phyloP scores from a whole-genome alignment of 2,113 vertebrate species.

The Thomomys bottae region DNA sequence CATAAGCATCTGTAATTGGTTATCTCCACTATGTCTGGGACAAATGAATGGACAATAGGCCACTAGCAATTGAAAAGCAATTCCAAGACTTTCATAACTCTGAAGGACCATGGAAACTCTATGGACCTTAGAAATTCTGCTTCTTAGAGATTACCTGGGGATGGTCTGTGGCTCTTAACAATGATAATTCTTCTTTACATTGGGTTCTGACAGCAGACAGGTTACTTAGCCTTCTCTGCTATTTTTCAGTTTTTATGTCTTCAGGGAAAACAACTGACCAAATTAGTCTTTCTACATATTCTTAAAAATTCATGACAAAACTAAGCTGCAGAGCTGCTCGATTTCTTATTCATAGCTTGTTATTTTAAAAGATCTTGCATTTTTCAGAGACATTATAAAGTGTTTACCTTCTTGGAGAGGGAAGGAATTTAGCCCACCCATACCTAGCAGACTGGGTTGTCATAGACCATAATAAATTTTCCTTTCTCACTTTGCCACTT shows the following conservation, averaged over 20 bases:
- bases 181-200: neutral
- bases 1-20: neutral
- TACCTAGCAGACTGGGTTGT: neutral
- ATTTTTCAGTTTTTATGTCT: constrained; percentile 61
- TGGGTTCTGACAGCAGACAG: neutral
- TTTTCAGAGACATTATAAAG: neutral
- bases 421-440: neutral
- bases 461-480: neutral
- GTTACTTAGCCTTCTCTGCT: constrained; percentile 36
- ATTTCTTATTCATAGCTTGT: constrained; percentile 55
- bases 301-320: constrained; percentile 44
- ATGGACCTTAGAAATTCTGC: neutral
- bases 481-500: neutral
- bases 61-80: neutral
- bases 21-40: neutral
- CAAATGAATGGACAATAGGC: neutral
- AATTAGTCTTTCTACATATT: constrained; percentile 13
- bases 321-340: neutral
- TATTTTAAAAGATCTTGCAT: constrained; percentile 56
- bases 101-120: neutral
- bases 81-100: neutral
- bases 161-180: neutral
- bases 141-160: neutral
- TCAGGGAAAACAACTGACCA: constrained; percentile 36
- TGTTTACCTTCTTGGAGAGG: constrained; percentile 5